Conservation (phyloP, 35 echinoderm and acorn worm species). For the Lytechinus pictus region DNA sequence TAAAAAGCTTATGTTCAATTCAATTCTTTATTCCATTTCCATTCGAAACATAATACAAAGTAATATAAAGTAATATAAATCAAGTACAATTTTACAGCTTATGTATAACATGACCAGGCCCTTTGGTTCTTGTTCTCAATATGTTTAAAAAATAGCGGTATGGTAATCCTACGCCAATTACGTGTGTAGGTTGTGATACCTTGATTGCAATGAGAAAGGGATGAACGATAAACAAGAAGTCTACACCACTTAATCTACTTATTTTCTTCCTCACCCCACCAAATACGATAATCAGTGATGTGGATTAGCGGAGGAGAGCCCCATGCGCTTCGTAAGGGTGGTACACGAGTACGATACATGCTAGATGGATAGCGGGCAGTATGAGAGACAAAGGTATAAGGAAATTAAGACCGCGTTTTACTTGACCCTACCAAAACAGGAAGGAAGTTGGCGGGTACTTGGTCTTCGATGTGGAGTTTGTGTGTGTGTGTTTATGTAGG, state of each 20-base stretch:
- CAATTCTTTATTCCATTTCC: no score
- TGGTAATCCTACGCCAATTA: neutral
- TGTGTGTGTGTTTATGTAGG: neutral
- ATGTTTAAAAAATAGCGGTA: neutral
- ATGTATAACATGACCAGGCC: no score
- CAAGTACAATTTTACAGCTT: no score
- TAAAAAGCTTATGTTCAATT: no score
- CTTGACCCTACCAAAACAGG: neutral
- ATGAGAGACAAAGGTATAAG: neutral
- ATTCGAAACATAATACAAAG: no score
- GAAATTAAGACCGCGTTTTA: neutral
- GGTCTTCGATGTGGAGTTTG: neutral
- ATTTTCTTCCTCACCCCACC: neutral
- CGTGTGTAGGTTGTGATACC: neutral
- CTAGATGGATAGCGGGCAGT: neutral
- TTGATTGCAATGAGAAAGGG: neutral
- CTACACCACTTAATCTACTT: neutral
- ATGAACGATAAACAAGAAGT: neutral
- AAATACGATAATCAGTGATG: slow-evolving; percentile 13
- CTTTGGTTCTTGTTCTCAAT: neutral
- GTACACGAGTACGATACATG: neutral
- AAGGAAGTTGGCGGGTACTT: neutral
- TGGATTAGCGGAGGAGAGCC: neutral
- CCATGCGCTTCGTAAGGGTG: neutral
- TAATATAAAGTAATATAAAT: no score